phyloP scores from a whole-genome alignment of 2,888 invertebrate species.

The Tortricodes alternella region DNA sequence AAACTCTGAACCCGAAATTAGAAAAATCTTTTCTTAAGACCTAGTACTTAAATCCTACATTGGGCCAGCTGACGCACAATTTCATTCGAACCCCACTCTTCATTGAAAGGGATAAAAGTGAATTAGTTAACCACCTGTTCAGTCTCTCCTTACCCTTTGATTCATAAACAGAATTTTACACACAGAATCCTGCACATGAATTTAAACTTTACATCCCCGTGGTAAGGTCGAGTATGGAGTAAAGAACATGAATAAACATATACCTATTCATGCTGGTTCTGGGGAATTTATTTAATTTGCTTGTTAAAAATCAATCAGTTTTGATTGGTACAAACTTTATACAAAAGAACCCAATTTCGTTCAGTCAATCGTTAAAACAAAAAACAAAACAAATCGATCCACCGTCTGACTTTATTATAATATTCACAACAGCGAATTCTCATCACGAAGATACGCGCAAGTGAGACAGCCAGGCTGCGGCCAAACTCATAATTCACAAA shows the following conservation, averaged over 20 bases:
- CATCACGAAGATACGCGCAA: constrained; percentile 52
- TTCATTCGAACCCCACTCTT: constrained; percentile 7
- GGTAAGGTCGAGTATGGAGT: background rate
- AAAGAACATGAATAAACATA: no score
- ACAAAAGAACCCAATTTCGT: no score
- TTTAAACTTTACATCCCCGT: background rate
- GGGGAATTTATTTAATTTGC: no score
- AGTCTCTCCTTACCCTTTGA: background rate
- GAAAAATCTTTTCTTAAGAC: no score
- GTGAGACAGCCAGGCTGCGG: constrained; percentile 66
- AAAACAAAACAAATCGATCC: constrained; percentile 21
- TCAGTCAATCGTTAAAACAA: constrained; percentile 3
- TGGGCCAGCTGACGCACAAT: background rate
- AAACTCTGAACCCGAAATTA: no score
- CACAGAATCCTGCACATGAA: background rate
- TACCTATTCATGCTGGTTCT: no score
- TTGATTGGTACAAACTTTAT: no score
- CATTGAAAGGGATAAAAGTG: constrained; percentile 10
- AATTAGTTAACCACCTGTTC: constrained; percentile 19
- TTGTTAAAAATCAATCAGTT: no score
- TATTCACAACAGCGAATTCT: constrained; percentile 43
- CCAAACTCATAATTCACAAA: constrained; percentile 61
- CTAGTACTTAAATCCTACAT: no score
- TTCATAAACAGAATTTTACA: background rate
- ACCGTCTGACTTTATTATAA: constrained; percentile 23